Evolutionary conservation across 2,888 invertebrate species (phyloP).

Genomic region (Hoplodrina blanda): DNA sequence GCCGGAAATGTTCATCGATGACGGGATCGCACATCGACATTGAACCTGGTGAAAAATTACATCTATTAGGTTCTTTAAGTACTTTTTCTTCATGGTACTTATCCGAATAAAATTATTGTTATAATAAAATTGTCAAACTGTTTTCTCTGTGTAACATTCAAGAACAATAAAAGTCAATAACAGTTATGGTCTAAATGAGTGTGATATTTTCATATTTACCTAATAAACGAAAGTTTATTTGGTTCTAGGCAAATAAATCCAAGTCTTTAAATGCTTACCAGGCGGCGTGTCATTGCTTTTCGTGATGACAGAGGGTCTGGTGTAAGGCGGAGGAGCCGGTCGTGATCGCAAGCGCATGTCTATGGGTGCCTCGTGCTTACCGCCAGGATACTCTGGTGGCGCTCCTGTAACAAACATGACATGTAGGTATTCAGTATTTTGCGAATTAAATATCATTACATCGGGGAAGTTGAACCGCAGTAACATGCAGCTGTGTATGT

Average conservation of each 20-base stretch:
- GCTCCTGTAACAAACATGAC: slow-evolving; percentile 70
- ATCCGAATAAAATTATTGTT: background rate
- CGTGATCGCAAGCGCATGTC: slow-evolving; percentile 91
- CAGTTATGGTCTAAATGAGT: no score
- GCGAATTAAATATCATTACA: background rate
- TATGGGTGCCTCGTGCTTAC: slow-evolving; percentile 89
- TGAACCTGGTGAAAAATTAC: slow-evolving; percentile 86
- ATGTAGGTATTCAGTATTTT: background rate
- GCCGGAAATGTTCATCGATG: slow-evolving; percentile 98
- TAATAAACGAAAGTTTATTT: no score
- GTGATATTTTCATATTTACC: no score
- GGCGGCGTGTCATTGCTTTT: slow-evolving; percentile 86
- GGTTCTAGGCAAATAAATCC: background rate
- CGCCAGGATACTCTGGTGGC: slow-evolving; percentile 83
- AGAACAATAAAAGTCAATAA: no score
- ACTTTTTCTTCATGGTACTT: background rate
- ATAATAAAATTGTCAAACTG: no score
- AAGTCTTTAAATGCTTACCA: slow-evolving; percentile 68
- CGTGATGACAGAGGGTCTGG: slow-evolving; percentile 92
- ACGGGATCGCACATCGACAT: slow-evolving; percentile 96
- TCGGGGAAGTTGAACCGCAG: background rate
- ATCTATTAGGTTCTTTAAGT: background rate
- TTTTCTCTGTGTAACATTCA: no score
- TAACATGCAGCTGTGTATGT: no score
- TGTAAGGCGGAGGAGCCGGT: slow-evolving; percentile 92